Evolutionary conservation across 2,797 vertebrate species (phyloP).

Genomic region (Poeciliopsis presidionis): DNA sequence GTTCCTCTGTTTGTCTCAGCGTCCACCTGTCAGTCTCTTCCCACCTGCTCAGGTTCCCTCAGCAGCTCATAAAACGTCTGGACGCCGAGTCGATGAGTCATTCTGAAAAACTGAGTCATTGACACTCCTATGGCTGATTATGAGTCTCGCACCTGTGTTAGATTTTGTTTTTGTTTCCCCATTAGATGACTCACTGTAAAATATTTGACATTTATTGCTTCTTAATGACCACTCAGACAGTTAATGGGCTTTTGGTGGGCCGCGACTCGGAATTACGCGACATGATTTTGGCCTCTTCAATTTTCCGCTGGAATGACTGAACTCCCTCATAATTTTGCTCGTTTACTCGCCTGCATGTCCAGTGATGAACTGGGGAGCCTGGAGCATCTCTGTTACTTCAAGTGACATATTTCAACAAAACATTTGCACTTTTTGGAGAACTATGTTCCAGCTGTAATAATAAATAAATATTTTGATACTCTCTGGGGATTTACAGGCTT

Average conservation of each 20-base stretch:
- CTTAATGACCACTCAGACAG: constrained; percentile 49
- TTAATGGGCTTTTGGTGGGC: constrained; percentile 32
- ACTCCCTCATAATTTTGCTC: background rate
- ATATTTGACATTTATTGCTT: constrained; percentile 46
- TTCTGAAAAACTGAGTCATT: constrained; percentile 35
- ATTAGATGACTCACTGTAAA: constrained; percentile 48
- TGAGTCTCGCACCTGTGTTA: constrained; percentile 39
- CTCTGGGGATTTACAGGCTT: background rate
- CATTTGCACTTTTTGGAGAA: background rate
- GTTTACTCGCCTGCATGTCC: background rate
- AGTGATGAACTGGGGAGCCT: background rate
- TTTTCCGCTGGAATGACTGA: constrained; percentile 2
- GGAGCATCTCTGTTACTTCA: background rate
- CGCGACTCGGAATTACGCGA: background rate
- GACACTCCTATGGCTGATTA: constrained; percentile 28
- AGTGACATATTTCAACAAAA: background rate
- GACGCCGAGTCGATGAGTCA: constrained; percentile 37
- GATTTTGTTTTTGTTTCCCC: constrained; percentile 30
- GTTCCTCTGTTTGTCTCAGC: background rate
- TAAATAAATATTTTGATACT: background rate
- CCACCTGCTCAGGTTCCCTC: background rate
- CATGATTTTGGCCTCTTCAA: constrained; percentile 11
- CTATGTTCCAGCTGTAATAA: background rate
- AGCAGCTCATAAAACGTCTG: constrained; percentile 13
- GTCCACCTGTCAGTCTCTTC: constrained; percentile 5